Base-by-base conservation (phyloP, 2,113 vertebrate species). In the Gobiocypris rarus region DNA sequence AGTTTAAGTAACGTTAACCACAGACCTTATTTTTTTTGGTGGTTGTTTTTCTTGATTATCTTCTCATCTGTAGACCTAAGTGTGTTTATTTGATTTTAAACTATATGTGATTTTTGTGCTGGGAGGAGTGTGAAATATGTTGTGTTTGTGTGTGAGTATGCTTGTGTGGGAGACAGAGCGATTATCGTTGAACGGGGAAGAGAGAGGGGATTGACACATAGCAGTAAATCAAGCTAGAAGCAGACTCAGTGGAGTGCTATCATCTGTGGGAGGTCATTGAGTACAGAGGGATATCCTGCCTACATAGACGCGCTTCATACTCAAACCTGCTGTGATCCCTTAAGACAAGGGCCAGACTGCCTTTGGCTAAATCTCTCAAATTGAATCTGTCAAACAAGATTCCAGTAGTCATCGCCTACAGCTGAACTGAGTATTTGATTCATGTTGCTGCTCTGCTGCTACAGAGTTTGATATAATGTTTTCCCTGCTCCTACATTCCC, bases 241-340 rank as follows among this genome's bases (percentile, higher is more conserved):
- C 92, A 87, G 75, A 87, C 74, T 84, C 77, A 31, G 77, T 84
- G 83, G 78, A 86, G 88, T 83, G 28, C 89, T 81, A 8, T 74
- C 88, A 86, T 50, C 58, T 82, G 67, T 31, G 28, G 48, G 52
- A 54, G 82, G 41, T 84, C 77, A 84, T 56, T 69, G 82, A 78
- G 82, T 65, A 56, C 48, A 69, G 75, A 75, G 48, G 58, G 56
- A 65, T 71, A 69, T 65, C 82, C 81, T 75, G 52, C 59, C n/a
- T 58, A 56, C 56, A 70, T 38, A 61, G 10, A 22, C 13, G 3
- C 56, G 67, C 50, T 54, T 43, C 10, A 75, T 75, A 38, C 17
- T 45, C 5, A 38, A 45, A 77, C 58, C 82, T n/a, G 10, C 78
- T 48, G 28, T 74, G 2, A 75, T 86, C 65, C 71, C 84, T 17